Conservation (phyloP, 2,888 invertebrate genomes). For the Caenorhabditis doughertyi region DNA sequence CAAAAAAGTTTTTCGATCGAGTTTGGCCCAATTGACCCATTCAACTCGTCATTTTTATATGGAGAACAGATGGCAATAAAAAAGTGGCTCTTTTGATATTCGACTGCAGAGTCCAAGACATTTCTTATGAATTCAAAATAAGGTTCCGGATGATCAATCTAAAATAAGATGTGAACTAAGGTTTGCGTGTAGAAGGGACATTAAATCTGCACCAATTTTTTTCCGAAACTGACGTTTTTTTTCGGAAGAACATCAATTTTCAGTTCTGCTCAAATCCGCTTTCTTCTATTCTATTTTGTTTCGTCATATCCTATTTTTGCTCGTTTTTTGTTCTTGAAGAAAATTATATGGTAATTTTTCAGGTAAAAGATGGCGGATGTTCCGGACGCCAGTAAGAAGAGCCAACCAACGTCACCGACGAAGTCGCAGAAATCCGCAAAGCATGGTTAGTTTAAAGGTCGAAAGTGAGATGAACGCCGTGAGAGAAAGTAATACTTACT, state of each 20-base stretch:
- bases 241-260: neutral
- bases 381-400: constrained; percentile 36
- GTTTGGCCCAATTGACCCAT: neutral
- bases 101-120: neutral
- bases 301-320: neutral
- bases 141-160: neutral
- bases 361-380: constrained; percentile 46
- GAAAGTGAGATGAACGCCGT: too few relatives aligned
- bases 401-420: constrained; percentile 49
- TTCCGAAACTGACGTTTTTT: neutral
- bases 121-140: constrained; percentile 40
- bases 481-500: too few relatives aligned
- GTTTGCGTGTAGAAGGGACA: neutral
- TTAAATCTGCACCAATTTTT: constrained; percentile 3
- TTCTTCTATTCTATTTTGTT: neutral
- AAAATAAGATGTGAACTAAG: neutral
- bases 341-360: constrained; percentile 1
- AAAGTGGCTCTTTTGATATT: constrained; percentile 26
- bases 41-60: constrained; percentile 17
- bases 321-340: neutral
- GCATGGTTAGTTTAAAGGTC: constrained; percentile 53
- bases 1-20: constrained; percentile 15
- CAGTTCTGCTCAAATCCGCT: neutral
- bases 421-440: constrained; percentile 49
- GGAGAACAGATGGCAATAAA: constrained; percentile 25